Evolutionary conservation across 2,888 invertebrate genomes (phyloP).

Genomic region (Orthosia incerta): DNA sequence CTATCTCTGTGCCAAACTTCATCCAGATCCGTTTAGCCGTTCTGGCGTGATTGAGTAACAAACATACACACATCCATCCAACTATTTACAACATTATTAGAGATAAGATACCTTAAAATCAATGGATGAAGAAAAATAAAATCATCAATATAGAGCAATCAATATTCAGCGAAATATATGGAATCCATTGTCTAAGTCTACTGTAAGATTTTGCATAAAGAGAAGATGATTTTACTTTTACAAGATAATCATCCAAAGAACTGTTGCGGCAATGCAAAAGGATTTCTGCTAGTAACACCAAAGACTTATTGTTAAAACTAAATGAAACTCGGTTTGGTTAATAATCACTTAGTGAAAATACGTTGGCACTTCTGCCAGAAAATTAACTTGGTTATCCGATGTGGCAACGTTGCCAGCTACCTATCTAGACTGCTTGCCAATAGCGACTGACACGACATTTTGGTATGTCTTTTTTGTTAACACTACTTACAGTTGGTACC

Average conservation of each 20-base stretch:
- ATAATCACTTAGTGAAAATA: conserved; percentile 62
- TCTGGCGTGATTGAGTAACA: too few relatives aligned
- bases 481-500: background rate
- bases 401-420: conserved; percentile 58
- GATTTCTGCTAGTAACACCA: background rate
- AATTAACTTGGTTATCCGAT: conserved; percentile 63
- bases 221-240: conserved; percentile 10
- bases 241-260: conserved; percentile 3
- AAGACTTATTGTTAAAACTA: conserved; percentile 19
- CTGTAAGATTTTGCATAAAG: conserved; percentile 20
- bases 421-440: conserved; percentile 53
- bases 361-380: conserved; percentile 61
- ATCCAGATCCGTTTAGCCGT: too few relatives aligned
- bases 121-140: background rate
- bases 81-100: too few relatives aligned
- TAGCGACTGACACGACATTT: conserved; percentile 30
- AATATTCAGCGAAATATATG: background rate
- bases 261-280: background rate
- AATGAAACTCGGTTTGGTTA: conserved; percentile 34
- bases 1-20: too few relatives aligned
- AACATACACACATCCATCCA: too few relatives aligned
- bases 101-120: conserved; percentile 5
- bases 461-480: conserved; percentile 32
- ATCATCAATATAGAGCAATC: background rate
- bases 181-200: conserved; percentile 6